phyloP scores from a whole-genome alignment of 2,888 invertebrate species.

The Heliothis peltigera region DNA sequence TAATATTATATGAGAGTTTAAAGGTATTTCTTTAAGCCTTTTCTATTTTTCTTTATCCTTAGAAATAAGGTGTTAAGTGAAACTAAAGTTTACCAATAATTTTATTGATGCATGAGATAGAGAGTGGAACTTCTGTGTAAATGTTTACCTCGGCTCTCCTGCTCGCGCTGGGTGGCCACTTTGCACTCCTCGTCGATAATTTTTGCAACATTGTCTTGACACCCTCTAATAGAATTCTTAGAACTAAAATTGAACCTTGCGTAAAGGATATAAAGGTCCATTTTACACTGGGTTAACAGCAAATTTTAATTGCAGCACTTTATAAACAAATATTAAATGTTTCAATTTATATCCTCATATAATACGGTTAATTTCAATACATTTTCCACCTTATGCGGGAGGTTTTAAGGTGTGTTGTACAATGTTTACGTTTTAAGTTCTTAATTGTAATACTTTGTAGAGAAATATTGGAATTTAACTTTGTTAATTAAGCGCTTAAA shows the following conservation, averaged over 20 bases:
- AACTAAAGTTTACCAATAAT: too few species aligned
- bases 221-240: constrained; percentile 18
- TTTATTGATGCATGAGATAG: background rate
- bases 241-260: constrained; percentile 11
- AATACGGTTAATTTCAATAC: constrained; percentile 1
- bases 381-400: constrained; percentile 8
- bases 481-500: constrained; percentile 53
- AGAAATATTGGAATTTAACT: constrained; percentile 49
- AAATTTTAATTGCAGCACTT: constrained; percentile 41
- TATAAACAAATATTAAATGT: constrained; percentile 54
- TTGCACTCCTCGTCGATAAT: constrained; percentile 50
- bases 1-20: too few species aligned
- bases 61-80: too few species aligned
- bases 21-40: too few species aligned
- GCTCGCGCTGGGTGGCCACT: constrained; percentile 73
- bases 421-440: background rate
- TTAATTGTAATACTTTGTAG: constrained; percentile 51
- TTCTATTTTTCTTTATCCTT: too few species aligned
- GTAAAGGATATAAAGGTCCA: background rate
- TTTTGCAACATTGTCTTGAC: constrained; percentile 65
- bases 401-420: constrained; percentile 14
- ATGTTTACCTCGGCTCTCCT: background rate
- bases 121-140: constrained; percentile 12
- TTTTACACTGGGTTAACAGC: background rate
- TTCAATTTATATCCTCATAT: constrained; percentile 41